Conservation (phyloP, 2,797 vertebrate genomes). For the Chaetodon trifasciatus region DNA sequence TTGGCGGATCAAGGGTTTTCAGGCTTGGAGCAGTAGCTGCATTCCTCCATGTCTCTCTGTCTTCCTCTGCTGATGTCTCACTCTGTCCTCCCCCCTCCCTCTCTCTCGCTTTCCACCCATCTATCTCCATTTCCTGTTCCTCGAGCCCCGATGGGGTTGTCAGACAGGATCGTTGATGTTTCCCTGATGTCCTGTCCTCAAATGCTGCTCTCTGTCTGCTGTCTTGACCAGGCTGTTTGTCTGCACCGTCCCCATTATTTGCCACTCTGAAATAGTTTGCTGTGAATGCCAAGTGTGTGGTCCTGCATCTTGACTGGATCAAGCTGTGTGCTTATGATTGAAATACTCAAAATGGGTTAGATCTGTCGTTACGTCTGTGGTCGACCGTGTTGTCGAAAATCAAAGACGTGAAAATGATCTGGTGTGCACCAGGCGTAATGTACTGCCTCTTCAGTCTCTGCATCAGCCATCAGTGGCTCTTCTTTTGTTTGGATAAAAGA, state of each 20-base stretch:
- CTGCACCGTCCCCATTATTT: conserved; percentile 26
- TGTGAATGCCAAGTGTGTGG: too few relatives aligned
- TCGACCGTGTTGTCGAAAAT: too few relatives aligned
- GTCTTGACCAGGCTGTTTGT: conserved; percentile 9
- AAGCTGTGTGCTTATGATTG: too few relatives aligned
- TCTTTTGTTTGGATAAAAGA: conserved; percentile 50
- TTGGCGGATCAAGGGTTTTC: conserved; percentile 66
- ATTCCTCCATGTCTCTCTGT: conserved; percentile 74
- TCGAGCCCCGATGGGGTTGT: conserved; percentile 55
- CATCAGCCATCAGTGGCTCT: conserved; percentile 38
- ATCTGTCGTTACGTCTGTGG: too few relatives aligned
- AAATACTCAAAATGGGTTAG: too few relatives aligned
- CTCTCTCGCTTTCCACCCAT: conserved; percentile 20
- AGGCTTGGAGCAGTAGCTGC: conserved; percentile 68
- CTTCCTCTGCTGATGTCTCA: conserved; percentile 75
- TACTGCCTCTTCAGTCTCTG: conserved; percentile 22
- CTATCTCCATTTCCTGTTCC: conserved; percentile 57
- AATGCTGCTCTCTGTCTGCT: conserved; percentile 34
- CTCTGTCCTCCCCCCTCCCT: conserved; percentile 43
- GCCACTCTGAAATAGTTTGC: too few relatives aligned
- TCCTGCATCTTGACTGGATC: too few relatives aligned
- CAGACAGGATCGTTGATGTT: conserved; percentile 64
- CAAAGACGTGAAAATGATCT: too few relatives aligned
- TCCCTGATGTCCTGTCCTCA: conserved; percentile 62
- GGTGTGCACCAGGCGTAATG: conserved; percentile 6